Conservation (phyloP, 2,888 invertebrate genomes). For the Sclerodermus sp. region DNA sequence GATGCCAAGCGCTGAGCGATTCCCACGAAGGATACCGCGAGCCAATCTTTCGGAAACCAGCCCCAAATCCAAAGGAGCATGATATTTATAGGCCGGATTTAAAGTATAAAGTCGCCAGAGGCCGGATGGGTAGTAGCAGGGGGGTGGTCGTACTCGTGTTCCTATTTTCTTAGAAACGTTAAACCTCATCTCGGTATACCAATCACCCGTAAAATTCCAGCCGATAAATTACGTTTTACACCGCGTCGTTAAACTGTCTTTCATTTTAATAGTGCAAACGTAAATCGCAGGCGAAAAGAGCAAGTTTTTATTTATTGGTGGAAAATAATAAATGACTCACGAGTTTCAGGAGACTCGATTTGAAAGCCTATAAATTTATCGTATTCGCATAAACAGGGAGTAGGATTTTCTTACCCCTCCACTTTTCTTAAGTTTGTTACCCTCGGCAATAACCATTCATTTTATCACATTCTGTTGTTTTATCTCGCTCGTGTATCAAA, state of each 20-base stretch:
- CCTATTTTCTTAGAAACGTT: constrained; percentile 49
- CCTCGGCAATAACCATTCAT: constrained; percentile 27
- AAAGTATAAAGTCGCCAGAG: constrained; percentile 55
- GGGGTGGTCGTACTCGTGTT: constrained; percentile 37
- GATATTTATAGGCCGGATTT: constrained; percentile 59
- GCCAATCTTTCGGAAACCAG: constrained; percentile 59
- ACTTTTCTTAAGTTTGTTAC: constrained; percentile 13
- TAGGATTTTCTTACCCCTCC: constrained; percentile 15
- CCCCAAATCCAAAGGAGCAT: constrained; percentile 56
- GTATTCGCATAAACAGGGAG: too few species aligned
- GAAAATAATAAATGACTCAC: too few species aligned
- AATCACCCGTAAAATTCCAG: too few species aligned
- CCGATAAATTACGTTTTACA: too few species aligned
- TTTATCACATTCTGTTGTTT: constrained; percentile 16
- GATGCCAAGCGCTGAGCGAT: constrained; percentile 42
- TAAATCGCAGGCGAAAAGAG: too few species aligned
- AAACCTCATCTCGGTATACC: constrained; percentile 2
- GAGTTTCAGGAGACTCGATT: too few species aligned
- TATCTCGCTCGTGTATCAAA: neutral
- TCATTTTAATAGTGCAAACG: too few species aligned
- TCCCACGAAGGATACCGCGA: constrained; percentile 56
- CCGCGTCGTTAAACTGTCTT: too few species aligned
- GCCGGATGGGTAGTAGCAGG: too few species aligned
- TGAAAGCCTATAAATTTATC: too few species aligned
- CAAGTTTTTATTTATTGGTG: too few species aligned